Conservation (phyloP, 1,140 invertebrate species). For the Eriocheir sinensis region DNA sequence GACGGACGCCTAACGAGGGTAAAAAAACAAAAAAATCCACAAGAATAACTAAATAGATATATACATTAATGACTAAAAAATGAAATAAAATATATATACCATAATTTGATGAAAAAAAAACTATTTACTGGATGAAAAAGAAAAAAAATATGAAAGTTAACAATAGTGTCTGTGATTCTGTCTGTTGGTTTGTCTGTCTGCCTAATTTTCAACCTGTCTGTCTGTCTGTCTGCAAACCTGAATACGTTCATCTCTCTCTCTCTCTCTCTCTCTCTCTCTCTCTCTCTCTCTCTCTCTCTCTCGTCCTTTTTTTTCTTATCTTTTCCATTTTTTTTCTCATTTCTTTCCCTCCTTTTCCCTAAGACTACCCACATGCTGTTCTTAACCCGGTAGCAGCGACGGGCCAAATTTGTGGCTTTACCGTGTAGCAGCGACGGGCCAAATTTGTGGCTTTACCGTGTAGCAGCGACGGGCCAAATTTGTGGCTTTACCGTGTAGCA, state of each 20-base stretch:
- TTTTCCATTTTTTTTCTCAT: background rate
- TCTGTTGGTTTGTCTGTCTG: constrained; percentile 4
- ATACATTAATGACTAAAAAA: no score
- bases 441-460: no score
- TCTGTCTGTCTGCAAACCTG: background rate
- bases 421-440: no score
- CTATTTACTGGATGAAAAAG: background rate
- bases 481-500: no score
- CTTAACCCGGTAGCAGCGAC: no score
- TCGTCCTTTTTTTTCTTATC: background rate
- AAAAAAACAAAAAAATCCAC: no score
- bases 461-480: no score
- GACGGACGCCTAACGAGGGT: no score
- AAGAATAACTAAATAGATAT: no score
- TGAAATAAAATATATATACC: background rate
- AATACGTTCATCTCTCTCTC: background rate
- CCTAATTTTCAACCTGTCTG: background rate
- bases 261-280: constrained; percentile 28
- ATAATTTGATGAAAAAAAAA: background rate
- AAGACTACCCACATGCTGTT: no score
- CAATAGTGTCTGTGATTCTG: background rate
- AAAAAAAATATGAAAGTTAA: background rate
- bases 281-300: background rate
- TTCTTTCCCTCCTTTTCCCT: background rate
- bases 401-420: no score